A percentile compares a stretch with the other conserved stretches of the same genome.
These are phyloP conservation scores for Lucinisca nassula DNA, from an alignment of 2,888 invertebrate genomes.

Conservation along the genomic window DNA sequence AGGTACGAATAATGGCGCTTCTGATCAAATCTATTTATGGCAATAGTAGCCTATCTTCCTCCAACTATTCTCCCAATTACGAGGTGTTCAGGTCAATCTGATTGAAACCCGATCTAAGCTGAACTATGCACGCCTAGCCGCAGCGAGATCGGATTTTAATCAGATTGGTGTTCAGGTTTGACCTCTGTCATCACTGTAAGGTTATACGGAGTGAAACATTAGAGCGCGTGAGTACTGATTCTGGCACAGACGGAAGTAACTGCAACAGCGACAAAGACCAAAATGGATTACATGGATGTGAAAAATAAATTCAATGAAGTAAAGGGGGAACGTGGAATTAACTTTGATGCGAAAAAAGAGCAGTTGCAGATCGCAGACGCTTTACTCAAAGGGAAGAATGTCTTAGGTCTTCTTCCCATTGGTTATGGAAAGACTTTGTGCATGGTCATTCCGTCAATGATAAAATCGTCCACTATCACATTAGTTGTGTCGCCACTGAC, in stretches of 20 bases:
- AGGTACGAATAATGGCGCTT: too few relatives aligned
- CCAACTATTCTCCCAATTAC: too few relatives aligned
- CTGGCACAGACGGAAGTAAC: too few relatives aligned
- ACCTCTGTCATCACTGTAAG: too few relatives aligned
- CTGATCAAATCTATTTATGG: too few relatives aligned
- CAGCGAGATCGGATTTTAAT: too few relatives aligned
- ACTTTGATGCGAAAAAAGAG: slow-evolving; percentile 29
- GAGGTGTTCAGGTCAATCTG: too few relatives aligned
- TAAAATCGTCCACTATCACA: background rate
- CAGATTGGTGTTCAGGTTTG: too few relatives aligned
- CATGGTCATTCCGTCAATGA: slow-evolving; percentile 13
- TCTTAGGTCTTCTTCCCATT: slow-evolving; percentile 34
- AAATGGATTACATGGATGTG: background rate
- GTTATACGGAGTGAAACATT: too few relatives aligned
- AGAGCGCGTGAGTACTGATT: too few relatives aligned
- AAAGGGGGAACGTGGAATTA: background rate
- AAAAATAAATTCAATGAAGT: background rate
- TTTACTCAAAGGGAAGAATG: slow-evolving; percentile 15
- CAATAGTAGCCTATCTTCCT: too few relatives aligned
- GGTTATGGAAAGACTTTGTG: slow-evolving; percentile 42
- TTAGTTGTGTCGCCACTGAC: slow-evolving; percentile 15
- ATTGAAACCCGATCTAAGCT: too few relatives aligned
- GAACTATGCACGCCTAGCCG: background rate
- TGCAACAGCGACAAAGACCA: background rate
- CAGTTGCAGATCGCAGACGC: slow-evolving; percentile 9